Evolutionary conservation across 2,888 invertebrate species (phyloP), one percentile per base, ranked within the genome.

Genomic region (Melinaea menophilus): DNA sequence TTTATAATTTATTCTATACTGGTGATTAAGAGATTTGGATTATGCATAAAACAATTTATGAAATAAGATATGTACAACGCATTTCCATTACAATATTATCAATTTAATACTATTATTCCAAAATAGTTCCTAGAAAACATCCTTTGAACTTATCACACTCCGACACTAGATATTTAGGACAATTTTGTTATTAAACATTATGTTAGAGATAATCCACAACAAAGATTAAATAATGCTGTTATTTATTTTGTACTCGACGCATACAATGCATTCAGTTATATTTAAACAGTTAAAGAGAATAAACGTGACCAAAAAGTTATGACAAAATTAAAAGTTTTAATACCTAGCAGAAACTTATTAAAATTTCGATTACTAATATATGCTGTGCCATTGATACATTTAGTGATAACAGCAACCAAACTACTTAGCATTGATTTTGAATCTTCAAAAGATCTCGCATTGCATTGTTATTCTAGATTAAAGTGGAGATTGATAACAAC

Each of bases 401-500:
- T 83, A 59, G 67, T 77, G 56, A 58, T 74, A 2, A 72, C 86
- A 48, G 71, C 82, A 0, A 61, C 66, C 11, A 75, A 72, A 56
- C 62, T 88, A 48, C 62, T 88, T 4, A 73, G 71, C 1, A 82
- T 84, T 47, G 85, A 88, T 62, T 89, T 85, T 60, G 76, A 76
- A n/a, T 62, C 74, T 12, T 74, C 78, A 2, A 77, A 80, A 48
- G 84, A 88, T 66, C 81, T 79, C 4, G 72, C 71, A 33, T 61
- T 88, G 9, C 72, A 79, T 69, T 56, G 76, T 55, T 88, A 88
- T 63, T 73, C 82, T 35, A 78, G 73, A 55, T 72, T 78, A 11
- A 81, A 79, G 63, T 88, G 85, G 80, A 85, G 83, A 73, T 74
- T 89, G 51, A 81, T 89, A 22, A 89, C 89, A 0, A 76, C 84